These are phyloP conservation scores for Dasypolia templi DNA, from an alignment of 2,888 invertebrate species.

Conservation along the genomic window DNA sequence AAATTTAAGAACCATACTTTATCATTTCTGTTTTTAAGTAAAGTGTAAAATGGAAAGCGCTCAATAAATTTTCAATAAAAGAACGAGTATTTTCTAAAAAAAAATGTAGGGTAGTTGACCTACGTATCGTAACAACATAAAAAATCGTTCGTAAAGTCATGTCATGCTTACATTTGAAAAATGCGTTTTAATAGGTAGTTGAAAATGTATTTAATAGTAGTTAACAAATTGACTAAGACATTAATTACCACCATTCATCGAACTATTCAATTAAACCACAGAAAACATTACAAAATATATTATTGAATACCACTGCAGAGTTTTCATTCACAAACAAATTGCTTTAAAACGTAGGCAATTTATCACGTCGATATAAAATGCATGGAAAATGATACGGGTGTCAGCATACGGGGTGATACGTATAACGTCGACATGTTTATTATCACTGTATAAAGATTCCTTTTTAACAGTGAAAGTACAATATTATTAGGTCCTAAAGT, in stretches of 20 bases:
- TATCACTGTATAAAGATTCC: constrained; percentile 6
- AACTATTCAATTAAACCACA: too few species aligned
- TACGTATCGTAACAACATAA: neutral
- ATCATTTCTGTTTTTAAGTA: constrained; percentile 25
- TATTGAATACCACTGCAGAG: neutral
- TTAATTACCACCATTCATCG: too few species aligned
- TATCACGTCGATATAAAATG: constrained; percentile 50
- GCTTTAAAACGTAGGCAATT: constrained; percentile 23
- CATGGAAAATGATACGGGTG: constrained; percentile 55
- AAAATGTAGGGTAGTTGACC: neutral
- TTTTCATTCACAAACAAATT: constrained; percentile 23
- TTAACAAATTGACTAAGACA: too few species aligned
- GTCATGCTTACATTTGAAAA: neutral
- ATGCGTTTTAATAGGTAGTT: neutral
- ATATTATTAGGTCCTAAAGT: neutral
- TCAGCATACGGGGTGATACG: constrained; percentile 53
- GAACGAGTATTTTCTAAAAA: neutral
- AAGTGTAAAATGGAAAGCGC: neutral
- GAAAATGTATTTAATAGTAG: too few species aligned
- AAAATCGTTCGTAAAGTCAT: neutral
- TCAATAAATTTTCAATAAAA: neutral
- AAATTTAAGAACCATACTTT: constrained; percentile 21
- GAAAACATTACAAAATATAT: neutral
- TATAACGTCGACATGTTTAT: constrained; percentile 35
- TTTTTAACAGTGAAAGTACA: constrained; percentile 43